phyloP scores from a whole-genome alignment of 2,797 vertebrate genomes.

The Hypotaenidia philippensis region DNA sequence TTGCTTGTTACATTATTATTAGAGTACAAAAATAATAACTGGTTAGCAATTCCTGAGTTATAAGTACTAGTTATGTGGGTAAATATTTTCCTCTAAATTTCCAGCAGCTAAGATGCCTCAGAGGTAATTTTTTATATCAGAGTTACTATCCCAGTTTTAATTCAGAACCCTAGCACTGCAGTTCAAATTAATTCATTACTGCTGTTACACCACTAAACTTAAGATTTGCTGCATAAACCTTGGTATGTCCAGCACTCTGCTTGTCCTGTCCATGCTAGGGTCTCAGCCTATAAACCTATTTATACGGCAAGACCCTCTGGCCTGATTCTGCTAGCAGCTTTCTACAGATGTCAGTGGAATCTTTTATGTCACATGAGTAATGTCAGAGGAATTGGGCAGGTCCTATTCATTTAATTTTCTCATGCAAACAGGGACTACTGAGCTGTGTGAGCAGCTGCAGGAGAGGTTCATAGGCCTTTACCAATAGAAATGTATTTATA shows the following conservation, averaged over 20 bases:
- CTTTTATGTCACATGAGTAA: background rate
- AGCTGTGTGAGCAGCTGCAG: background rate
- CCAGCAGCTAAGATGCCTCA: background rate
- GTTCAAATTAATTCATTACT: conserved; percentile 5
- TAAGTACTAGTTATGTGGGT: conserved; percentile 25
- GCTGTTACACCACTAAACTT: background rate
- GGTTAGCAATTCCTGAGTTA: conserved; percentile 15
- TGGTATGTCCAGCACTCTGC: background rate
- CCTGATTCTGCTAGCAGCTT: conserved; percentile 3
- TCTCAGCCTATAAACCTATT: background rate
- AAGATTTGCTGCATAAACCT: background rate
- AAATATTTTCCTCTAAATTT: conserved; percentile 53
- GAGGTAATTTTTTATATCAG: background rate
- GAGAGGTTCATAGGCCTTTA: background rate
- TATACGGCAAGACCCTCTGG: background rate
- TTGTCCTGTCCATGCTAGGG: background rate
- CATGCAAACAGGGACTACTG: background rate
- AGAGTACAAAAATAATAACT: conserved; percentile 58
- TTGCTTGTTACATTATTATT: conserved; percentile 51
- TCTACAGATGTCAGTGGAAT: conserved; percentile 14
- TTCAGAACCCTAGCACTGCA: background rate
- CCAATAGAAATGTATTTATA: background rate
- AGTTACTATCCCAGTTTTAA: background rate
- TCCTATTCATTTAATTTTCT: conserved; percentile 1
- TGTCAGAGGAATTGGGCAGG: background rate